These are phyloP conservation scores for Sebastes flavidus DNA, from an alignment of 2,797 vertebrate genomes.

Conservation along the genomic window DNA sequence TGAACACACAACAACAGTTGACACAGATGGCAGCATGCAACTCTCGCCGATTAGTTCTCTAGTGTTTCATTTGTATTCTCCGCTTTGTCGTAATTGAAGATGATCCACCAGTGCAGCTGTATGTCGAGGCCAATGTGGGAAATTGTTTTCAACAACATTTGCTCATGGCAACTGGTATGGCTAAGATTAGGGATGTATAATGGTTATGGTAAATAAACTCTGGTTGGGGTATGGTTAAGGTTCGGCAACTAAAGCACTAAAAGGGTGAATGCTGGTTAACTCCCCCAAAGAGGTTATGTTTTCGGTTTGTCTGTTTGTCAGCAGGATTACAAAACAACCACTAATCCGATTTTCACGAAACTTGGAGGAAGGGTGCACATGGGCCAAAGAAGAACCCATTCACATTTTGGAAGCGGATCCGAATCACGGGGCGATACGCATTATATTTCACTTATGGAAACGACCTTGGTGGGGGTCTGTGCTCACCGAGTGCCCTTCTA, in stretches of 20 bases:
- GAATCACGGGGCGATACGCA: fast-evolving
- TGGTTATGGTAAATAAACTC: fast-evolving
- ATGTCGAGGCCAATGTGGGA: neutral
- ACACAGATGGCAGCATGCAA: slow-evolving; percentile 9
- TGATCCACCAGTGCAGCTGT: neutral
- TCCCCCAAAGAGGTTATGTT: neutral
- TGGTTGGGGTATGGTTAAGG: neutral
- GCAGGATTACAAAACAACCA: neutral
- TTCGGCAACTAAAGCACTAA: no score
- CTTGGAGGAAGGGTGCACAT: neutral
- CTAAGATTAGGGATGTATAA: neutral
- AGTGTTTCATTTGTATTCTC: slow-evolving; percentile 4
- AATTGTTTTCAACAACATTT: neutral
- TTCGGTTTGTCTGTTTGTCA: neutral
- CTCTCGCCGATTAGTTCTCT: slow-evolving; percentile 20
- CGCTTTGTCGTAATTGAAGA: neutral
- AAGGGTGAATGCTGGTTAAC: neutral
- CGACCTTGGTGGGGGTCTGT: neutral
- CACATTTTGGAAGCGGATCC: neutral
- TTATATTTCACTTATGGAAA: neutral
- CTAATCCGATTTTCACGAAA: no score
- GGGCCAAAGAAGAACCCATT: neutral
- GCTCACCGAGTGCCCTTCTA: neutral
- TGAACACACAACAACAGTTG: slow-evolving; percentile 5
- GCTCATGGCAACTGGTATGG: neutral